Evolutionary conservation across 2,797 vertebrate genomes (phyloP).

Genomic region (Lacerta agilis): DNA sequence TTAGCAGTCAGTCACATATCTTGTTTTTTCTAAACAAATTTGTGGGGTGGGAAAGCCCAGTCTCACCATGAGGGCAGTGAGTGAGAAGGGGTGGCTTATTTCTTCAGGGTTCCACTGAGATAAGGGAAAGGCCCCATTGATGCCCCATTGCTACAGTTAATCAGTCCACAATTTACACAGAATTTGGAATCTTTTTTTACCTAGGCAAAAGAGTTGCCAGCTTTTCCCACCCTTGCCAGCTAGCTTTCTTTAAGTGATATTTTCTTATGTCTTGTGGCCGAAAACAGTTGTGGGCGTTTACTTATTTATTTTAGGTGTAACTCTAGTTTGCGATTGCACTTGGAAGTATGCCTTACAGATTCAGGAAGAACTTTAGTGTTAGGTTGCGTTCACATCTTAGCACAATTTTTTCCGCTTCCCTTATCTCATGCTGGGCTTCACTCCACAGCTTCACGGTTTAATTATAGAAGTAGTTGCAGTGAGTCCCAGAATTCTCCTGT

Average conservation of each 20-base stretch:
- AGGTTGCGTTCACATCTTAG: not conserved
- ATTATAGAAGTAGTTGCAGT: not conserved
- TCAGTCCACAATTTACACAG: not conserved
- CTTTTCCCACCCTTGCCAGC: conserved; percentile 9
- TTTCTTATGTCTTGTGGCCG: conserved; percentile 17
- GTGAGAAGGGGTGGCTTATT: too few species aligned
- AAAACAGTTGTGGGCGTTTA: conserved; percentile 17
- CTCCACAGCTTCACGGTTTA: not conserved
- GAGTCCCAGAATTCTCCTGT: not conserved
- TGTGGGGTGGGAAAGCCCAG: not conserved
- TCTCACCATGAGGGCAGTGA: not conserved
- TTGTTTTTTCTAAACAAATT: not conserved
- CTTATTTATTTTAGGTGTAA: not conserved
- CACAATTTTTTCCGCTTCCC: not conserved
- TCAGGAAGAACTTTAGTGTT: conserved; percentile 37
- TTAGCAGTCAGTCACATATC: too few species aligned
- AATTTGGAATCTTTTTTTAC: not conserved
- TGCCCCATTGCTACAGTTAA: not conserved
- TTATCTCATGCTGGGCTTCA: not conserved
- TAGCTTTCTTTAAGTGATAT: not conserved
- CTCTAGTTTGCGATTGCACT: conserved; percentile 1
- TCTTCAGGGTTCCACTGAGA: too few species aligned
- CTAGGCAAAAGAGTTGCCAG: conserved; percentile 14
- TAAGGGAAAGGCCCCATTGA: not conserved
- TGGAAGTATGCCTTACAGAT: not conserved